Evolutionary conservation across 2,888 invertebrate species (phyloP).

Genomic region (Ectemnius lituratus): DNA sequence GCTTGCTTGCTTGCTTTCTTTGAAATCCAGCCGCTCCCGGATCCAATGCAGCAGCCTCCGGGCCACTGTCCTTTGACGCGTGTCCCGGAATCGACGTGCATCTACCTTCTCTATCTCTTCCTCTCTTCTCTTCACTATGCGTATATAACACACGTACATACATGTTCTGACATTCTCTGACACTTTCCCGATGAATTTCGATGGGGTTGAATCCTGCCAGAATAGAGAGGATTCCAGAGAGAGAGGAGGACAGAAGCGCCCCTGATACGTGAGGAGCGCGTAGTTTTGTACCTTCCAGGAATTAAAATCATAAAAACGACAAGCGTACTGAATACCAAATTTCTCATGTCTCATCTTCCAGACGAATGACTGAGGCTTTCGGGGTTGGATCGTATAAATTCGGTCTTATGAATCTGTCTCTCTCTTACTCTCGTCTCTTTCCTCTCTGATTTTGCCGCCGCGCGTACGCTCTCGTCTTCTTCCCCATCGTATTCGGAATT

Average conservation of each 20-base stretch:
- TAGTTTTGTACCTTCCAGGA: constrained; percentile 54
- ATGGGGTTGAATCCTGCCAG: no score
- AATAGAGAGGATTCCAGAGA: no score
- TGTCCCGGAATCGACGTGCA: not conserved
- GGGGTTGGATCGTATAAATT: constrained; percentile 61
- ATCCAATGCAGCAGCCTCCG: not conserved
- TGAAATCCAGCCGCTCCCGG: not conserved
- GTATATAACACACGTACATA: no score
- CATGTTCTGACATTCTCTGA: no score
- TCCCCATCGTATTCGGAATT: constrained; percentile 53
- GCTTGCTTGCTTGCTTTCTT: not conserved
- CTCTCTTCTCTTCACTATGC: no score
- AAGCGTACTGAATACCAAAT: constrained; percentile 58
- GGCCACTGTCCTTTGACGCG: not conserved
- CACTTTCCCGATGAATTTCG: no score
- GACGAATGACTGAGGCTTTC: constrained; percentile 20
- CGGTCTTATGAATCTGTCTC: constrained; percentile 59
- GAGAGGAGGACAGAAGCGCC: no score
- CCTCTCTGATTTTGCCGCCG: not conserved
- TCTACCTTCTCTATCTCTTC: no score
- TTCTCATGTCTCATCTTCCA: constrained; percentile 33
- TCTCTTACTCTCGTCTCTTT: no score
- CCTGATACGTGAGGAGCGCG: no score
- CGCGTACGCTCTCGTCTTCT: not conserved
- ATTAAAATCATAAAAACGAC: constrained; percentile 68